Base-by-base conservation (phyloP, 2,113 vertebrate species). In the Xenopus borealis region DNA sequence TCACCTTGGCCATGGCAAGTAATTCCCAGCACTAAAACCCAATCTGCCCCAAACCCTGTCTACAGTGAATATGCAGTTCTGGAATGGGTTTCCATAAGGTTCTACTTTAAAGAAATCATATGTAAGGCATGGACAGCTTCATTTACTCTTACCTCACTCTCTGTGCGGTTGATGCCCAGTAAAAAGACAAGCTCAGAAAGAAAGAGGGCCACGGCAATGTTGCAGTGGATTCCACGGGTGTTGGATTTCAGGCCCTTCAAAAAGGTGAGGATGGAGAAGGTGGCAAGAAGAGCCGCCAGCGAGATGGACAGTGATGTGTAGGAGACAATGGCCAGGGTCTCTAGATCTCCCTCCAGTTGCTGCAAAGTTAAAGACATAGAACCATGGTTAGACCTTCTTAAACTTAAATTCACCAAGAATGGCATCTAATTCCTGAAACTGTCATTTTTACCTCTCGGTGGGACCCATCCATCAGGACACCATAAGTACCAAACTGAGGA, bases 381-480 rank as follows among this genome's bases (percentile, higher is more conserved):
- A 14, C 45, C 9, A 13, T 11, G 3, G 12, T 55, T 3, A 55
- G 8, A 16, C 6, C 53, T 55, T 2, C 17, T 17, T n/a, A 55
- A 8, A 55, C 16, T 16, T 9, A 55, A 12, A n/a, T 9, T n/a
- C 1, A n/a, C 17, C 53, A 55, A 7, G 53, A 12, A 50, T 10
- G 1, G 6, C 14, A 50, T 16, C 47, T 12, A 50, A 50, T 50
- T 6, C 1, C 47, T 9, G 14, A 4, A 13, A 16, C 11, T 50
- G 47, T 16, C 4, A 16, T 16, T 16, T 55, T 85, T 88, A 98
- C 97, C 95, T 99, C 97, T 88, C 97, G 90, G 23, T 98, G 96
- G 0, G 97, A 99, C 79, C 94, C 97, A 85, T 99, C 97, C 97
- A 98, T 99, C 70, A 99, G 88, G 52, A 99, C 93, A 0, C 95